phyloP scores from a whole-genome alignment of 2,113 vertebrate species.

The Helogale parvula region DNA sequence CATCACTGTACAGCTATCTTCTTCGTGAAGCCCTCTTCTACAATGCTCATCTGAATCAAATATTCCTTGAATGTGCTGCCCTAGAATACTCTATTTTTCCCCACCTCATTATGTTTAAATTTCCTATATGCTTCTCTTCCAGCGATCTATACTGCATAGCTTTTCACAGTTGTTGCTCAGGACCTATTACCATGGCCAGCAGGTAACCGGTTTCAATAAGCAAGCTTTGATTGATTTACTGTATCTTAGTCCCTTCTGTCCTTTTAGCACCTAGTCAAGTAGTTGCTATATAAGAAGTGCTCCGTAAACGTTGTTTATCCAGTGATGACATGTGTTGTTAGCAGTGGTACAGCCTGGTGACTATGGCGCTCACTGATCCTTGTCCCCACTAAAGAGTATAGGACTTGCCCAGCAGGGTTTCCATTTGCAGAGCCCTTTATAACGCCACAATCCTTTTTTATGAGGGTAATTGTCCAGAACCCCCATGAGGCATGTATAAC shows the following conservation, averaged over 20 bases:
- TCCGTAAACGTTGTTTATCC: not conserved
- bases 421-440: not conserved
- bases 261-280: not conserved
- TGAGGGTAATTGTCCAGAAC: not conserved
- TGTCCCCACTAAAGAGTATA: not conserved
- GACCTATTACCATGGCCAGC: not conserved
- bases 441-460: not conserved
- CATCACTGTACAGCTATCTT: not conserved
- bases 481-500: not conserved
- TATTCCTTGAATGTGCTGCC: not conserved
- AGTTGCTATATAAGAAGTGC: not conserved
- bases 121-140: not conserved
- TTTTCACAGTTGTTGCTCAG: not conserved
- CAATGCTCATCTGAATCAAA: not conserved
- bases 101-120: not conserved
- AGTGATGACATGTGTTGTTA: not conserved
- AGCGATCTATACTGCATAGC: not conserved
- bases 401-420: not conserved
- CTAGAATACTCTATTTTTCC: not conserved
- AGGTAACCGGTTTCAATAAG: not conserved
- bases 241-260: not conserved
- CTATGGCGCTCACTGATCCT: not conserved
- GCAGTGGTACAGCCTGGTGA: accelerated
- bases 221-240: not conserved
- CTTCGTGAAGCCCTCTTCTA: not conserved